Percentiles rank a stretch among this genome's conserved stretches.
Evolutionary conservation across 1,140 invertebrate genomes (phyloP).

Genomic region (Wiebesia pumilae): DNA sequence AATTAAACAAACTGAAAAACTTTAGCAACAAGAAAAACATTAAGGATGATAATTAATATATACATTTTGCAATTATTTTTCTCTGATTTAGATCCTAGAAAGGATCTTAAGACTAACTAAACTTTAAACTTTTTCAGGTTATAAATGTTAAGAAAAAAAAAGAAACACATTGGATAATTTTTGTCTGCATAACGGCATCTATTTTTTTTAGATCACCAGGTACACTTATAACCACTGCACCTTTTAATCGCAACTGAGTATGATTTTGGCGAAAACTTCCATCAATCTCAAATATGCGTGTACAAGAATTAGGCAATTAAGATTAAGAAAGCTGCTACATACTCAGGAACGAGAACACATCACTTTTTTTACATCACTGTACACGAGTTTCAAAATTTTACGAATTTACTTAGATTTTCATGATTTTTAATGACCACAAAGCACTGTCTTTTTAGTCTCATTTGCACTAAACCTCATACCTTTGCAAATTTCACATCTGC

Average conservation of each 20-base stretch:
- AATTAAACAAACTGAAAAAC: conserved; percentile 46
- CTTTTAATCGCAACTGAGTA: conserved; percentile 64
- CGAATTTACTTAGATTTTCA: conserved; percentile 51
- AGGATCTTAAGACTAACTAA: conserved; percentile 25
- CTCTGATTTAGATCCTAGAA: background rate
- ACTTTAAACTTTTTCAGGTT: conserved; percentile 59
- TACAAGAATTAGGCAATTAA: conserved; percentile 55
- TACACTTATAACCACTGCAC: conserved; percentile 71
- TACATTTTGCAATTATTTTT: background rate
- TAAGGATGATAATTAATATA: conserved; percentile 9
- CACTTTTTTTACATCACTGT: conserved; percentile 73
- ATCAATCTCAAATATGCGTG: conserved; percentile 47
- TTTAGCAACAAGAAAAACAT: conserved; percentile 23
- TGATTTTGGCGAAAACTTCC: conserved; percentile 49
- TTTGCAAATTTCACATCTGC: conserved; percentile 41
- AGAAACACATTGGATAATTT: conserved; percentile 64
- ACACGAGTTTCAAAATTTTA: conserved; percentile 65
- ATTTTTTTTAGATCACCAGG: conserved; percentile 71
- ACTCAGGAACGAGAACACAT: conserved; percentile 70
- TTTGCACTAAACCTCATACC: conserved; percentile 54
- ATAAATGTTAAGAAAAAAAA: conserved; percentile 65
- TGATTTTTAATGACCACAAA: conserved; percentile 62
- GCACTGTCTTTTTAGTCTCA: conserved; percentile 64
- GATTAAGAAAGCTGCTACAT: conserved; percentile 54
- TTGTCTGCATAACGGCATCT: conserved; percentile 71